Base-by-base conservation (phyloP, 1,140 invertebrate genomes). In the Drosophila asahinai region DNA sequence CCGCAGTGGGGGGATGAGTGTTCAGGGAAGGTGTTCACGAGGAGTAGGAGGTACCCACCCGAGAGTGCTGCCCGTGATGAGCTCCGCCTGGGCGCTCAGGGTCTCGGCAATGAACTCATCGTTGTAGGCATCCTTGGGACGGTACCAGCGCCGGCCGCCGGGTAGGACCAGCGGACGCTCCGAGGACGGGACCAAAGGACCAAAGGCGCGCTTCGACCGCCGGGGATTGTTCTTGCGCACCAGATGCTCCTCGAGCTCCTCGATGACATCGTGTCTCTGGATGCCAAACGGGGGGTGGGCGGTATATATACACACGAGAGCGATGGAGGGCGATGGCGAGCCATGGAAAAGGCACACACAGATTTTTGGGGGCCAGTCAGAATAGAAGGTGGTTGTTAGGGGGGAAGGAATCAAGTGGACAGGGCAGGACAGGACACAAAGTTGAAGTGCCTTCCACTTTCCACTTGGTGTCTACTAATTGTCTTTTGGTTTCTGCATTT, bases 51-150 rank as follows among this genome's bases (percentile, higher is more conserved):
- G 25, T 87, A 89, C 86, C 92, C 94, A 97, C 97, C 96, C 96
- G 86, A 96, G 93, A 57, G 95, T 95, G 87, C 95, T 95, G 72
- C 96, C 97, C 49, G 95, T 94, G 58, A 97, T 96, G 15, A 97
- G 94, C 93, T 97, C 96, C 8, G 96, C 95, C 86, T 97, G 96
- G 15, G 95, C 95, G 60, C 95, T 95, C 62, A 97, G 93, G 5
- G 95, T 96, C 86, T 97, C 96, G 47, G 95, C 95, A 45, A 97
- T 96, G 93, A 96, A 95, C 73, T 96, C 95, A 65, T 97, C 97
- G 78, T 96, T 95, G 93, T 96, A 96, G 65, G 96, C 96, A 92
- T 97, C 96, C 91, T 96, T 95, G 4, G 96, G 96, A 77, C 94
- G 94, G 77, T 95, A 95, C 96, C 96, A 97, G 87, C 95, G 95